phyloP scores from a whole-genome alignment of 2,797 vertebrate genomes.

The Tangara arthus region DNA sequence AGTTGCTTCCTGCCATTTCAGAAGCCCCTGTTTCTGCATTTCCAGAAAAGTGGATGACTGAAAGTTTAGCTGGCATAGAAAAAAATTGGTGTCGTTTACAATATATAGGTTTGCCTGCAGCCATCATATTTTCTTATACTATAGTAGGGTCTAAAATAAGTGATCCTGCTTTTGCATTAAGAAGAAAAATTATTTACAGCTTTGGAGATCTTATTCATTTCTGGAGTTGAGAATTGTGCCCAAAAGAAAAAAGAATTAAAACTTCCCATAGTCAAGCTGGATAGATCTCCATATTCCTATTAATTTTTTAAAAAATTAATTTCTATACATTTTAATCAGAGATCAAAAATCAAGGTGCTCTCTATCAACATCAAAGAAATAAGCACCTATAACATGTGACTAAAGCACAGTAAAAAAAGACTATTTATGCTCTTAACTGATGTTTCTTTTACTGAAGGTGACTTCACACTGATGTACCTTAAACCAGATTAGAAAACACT shows the following conservation, averaged over 20 bases:
- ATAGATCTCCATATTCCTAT: not conserved
- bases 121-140: not conserved
- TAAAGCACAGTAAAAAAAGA: not conserved
- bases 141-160: not conserved
- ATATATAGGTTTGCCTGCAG: not conserved
- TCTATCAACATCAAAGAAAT: not conserved
- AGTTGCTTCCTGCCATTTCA: not conserved
- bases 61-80: not conserved
- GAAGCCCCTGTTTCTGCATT: not conserved
- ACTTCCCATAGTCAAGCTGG: not conserved
- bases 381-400: not conserved
- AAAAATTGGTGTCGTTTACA: not conserved
- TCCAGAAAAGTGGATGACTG: not conserved
- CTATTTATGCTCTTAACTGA: not conserved
- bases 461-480: not conserved
- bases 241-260: not conserved
- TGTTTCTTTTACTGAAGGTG: not conserved
- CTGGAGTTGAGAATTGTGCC: not conserved
- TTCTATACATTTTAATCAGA: not conserved
- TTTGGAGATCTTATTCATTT: not conserved
- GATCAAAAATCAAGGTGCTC: not conserved
- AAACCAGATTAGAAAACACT: conserved; percentile 6
- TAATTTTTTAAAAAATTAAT: not conserved
- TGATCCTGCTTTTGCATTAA: accelerated
- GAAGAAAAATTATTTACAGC: not conserved